Base-by-base conservation (phyloP, 2,113 vertebrate genomes). In the Ophthalmolycus amberensis region DNA sequence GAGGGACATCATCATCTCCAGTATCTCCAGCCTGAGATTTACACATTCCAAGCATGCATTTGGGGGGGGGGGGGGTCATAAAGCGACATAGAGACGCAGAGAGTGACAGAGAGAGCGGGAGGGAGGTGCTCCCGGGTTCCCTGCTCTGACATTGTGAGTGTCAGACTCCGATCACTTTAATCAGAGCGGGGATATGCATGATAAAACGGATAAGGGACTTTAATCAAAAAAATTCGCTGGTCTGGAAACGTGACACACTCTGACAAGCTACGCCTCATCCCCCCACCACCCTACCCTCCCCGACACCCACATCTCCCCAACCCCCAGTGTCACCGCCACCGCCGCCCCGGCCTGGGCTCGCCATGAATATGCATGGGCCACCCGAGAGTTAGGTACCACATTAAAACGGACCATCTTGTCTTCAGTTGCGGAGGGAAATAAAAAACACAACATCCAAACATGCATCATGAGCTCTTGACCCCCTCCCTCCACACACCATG, bases 191-290 rank as follows among this genome's bases (percentile, higher is more conserved):
- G 98, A 99, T 98, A 99, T 98, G 98, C 98, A 99, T 99, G 98
- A 99, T 99, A 97, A 98, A 96, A 98, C 95, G 97, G 98, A 99
- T 99, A 99, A 98, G 97, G 97, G 97, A 99, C 97, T 99, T 99
- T 99, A 99, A 99, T 99, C 97, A 99, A 99, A 99, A 96, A 99
- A 99, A 98, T 97, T 96, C 97, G 96, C 97, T 99, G 97, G 97
- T 97, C 98, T 99, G 98, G 98, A 99, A 99, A 99, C 95, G 96
- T 96, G 97, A 97, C 97, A 96, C 97, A 98, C 97, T 97, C 96
- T 93, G 94, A 96, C 97, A 97, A 96, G 96, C 98, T n/a, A 98
- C 96, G 96, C 96, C 97, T 84, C 80, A 67, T 10, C 66, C 74
- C 50, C 54, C 6, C 20, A 25, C 44, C 0, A 0, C 37, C 27